Percentiles rank a stretch among this genome's conserved stretches.
These are phyloP conservation scores for Stomorhina lunata DNA, from an alignment of 2,888 invertebrate genomes.

Conservation along the genomic window DNA sequence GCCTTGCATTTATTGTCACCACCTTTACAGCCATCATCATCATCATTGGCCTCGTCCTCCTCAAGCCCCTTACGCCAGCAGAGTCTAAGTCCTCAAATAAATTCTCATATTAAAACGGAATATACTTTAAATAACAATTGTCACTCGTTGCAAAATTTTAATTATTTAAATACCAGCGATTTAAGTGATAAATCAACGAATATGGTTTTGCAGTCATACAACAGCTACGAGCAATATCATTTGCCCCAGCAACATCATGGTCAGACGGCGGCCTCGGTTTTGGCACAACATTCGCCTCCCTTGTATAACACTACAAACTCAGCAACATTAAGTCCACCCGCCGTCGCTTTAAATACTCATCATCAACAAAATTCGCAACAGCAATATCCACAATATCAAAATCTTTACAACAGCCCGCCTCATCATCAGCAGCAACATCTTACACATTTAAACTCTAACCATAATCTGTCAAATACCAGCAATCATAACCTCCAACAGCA, in stretches of 20 bases:
- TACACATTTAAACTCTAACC: constrained; percentile 61
- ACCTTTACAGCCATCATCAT: constrained; percentile 63
- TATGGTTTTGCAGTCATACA: constrained; percentile 79
- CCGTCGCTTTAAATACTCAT: constrained; percentile 46
- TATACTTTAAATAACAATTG: constrained; percentile 72
- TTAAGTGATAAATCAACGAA: constrained; percentile 64
- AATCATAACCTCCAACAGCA: constrained; percentile 67
- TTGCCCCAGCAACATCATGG: constrained; percentile 72
- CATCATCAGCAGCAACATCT: constrained; percentile 67
- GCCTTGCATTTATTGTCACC: constrained; percentile 37
- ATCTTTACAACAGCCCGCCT: constrained; percentile 56
- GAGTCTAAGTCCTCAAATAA: constrained; percentile 58
- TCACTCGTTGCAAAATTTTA: constrained; percentile 71
- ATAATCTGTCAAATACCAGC: too few relatives aligned
- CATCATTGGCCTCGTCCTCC: too few relatives aligned
- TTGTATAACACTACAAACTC: constrained; percentile 64
- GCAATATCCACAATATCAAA: constrained; percentile 46
- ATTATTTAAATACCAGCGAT: constrained; percentile 64
- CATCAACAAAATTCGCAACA: constrained; percentile 53
- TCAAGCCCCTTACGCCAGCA: constrained; percentile 55
- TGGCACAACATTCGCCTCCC: constrained; percentile 66
- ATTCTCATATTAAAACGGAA: constrained; percentile 62
- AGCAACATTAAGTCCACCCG: constrained; percentile 68
- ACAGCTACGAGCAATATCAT: constrained; percentile 76
- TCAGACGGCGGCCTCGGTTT: constrained; percentile 60